A percentile compares a stretch with the other conserved stretches of the same genome.
These are phyloP conservation scores for Neoitamus cyanurus DNA, from an alignment of 2,888 invertebrate genomes.

Conservation along the genomic window DNA sequence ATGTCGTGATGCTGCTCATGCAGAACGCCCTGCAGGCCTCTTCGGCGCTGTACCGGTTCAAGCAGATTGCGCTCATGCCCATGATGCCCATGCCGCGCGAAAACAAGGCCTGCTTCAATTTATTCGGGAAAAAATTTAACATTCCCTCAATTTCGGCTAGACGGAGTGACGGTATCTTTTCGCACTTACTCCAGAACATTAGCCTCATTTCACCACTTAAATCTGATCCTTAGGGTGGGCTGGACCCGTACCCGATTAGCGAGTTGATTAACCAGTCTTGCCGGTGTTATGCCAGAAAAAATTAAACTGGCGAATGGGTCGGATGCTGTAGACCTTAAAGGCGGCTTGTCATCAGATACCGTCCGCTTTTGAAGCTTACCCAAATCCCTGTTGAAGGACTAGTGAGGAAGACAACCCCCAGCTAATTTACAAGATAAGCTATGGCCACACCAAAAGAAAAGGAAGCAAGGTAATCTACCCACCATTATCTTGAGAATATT, in stretches of 20 bases:
- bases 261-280: background rate
- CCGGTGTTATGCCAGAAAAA: background rate
- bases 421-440: background rate
- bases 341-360: background rate
- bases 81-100: background rate
- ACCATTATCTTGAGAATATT: background rate
- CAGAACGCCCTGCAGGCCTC: background rate
- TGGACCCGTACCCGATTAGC: background rate
- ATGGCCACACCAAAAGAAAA: background rate
- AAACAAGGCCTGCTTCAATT: background rate
- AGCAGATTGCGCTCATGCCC: background rate
- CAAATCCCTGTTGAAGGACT: background rate
- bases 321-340: background rate
- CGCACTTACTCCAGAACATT: too few relatives aligned
- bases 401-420: background rate
- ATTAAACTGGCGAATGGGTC: background rate
- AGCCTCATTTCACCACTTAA: too few relatives aligned
- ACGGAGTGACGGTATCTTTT: background rate
- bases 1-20: slow-evolving; percentile 21
- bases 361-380: background rate
- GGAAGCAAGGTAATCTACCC: background rate
- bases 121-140: background rate
- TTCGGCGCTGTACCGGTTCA: background rate
- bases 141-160: background rate
- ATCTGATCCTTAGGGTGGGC: background rate